These are phyloP conservation scores for Gallinago paraguaiae DNA, from an alignment of 2,113 vertebrate genomes.

Conservation along the genomic window DNA sequence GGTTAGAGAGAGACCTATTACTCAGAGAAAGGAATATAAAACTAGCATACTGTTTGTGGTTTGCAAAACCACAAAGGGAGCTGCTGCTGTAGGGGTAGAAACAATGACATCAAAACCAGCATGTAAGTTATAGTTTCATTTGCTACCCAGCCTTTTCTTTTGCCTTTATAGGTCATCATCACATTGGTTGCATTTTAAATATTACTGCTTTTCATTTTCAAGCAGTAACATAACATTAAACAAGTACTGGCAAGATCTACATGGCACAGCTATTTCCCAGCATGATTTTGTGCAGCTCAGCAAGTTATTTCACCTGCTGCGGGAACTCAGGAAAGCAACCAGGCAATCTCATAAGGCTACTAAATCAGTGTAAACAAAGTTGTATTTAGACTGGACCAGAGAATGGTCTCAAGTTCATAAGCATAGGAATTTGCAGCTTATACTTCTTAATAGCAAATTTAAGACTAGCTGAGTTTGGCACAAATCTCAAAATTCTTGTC, in stretches of 20 bases:
- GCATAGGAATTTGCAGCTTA: constrained; percentile 19
- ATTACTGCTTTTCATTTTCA: constrained; percentile 29
- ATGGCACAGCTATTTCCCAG: constrained; percentile 15
- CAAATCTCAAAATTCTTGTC: neutral
- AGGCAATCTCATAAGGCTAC: constrained; percentile 12
- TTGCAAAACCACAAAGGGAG: constrained; percentile 4
- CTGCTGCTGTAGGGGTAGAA: neutral
- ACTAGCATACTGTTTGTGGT: neutral
- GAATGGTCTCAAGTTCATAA: neutral
- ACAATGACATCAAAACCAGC: neutral
- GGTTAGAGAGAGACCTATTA: neutral
- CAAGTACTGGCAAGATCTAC: constrained; percentile 28
- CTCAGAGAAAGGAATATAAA: neutral
- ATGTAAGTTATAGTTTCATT: constrained; percentile 25
- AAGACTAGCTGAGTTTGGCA: neutral
- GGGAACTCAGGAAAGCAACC: constrained; percentile 26
- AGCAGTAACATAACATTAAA: constrained; percentile 42
- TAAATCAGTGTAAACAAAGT: constrained; percentile 41
- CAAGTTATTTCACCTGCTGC: constrained; percentile 45
- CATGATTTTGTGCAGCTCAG: constrained; percentile 22
- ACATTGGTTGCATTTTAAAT: constrained; percentile 27
- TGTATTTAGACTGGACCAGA: constrained; percentile 19
- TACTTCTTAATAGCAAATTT: neutral
- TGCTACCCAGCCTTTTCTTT: neutral
- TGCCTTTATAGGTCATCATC: constrained; percentile 44